Evolutionary conservation across 35 echinoderm and acorn worm genomes (phyloP), one percentile per base, ranked within the genome.

Genomic region (Heliocidaris tuberculata): DNA sequence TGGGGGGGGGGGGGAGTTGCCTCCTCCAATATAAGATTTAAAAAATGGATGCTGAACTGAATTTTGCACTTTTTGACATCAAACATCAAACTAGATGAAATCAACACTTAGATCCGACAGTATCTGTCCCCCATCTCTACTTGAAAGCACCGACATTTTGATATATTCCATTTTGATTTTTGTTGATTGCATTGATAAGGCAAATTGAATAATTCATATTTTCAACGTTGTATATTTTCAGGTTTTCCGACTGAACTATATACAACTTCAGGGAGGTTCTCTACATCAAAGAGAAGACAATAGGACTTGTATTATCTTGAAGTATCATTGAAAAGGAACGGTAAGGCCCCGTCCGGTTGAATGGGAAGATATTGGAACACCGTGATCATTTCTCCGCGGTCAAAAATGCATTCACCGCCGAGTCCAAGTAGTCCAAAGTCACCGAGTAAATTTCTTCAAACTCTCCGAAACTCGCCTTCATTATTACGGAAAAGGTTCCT

Each of bases 331-430:
- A 15, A 56, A 78, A 78, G 65, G 19, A 78, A n/a, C 21, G 27
- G 65, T 78, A 7, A 78, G 65, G 27, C 27, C 21, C 7, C 65
- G 12, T 32, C 47, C 29, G 48, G 15, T 48, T 93, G 91, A 30
- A 93, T 93, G 91, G 91, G 91, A 93, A 93, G 91, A 59, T 59
- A 93, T 48, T 93, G 91, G 50, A 93, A 30, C 47, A 31, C 47
- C 29, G 91, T 59, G 29, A 93, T 49, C 50, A 93, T 30, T 17
- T 42, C 31, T 89, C 47, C 91, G 87, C 87, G 87, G 31, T 48
- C 31, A 42, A 89, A 93, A 48, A 93, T 93, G 91, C 27, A 48
- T 48, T 93, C 91, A 56, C 91, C 91, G 29, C 91, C 13, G 91
- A 93, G 91, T 7, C 91, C 91, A 10, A 93, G 9, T 13, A 93